Conservation (phyloP, 30 jellyfish, hydroid and myxozoan species). For the Aurelia aurita region DNA sequence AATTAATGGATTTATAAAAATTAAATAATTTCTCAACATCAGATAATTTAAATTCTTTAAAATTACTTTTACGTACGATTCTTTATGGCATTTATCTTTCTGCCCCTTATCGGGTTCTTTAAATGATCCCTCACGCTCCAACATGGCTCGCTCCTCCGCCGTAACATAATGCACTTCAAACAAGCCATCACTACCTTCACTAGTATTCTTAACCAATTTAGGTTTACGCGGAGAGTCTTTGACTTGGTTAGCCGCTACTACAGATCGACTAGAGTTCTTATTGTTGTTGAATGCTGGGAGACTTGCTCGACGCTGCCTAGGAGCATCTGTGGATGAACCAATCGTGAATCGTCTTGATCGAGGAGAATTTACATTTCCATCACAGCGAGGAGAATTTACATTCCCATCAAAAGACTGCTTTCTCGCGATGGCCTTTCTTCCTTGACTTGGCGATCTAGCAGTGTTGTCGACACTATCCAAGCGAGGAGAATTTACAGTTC, state of each 20-base stretch:
- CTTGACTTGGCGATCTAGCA: not conserved
- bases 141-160: not conserved
- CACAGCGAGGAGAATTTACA: too few relatives aligned
- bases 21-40: too few relatives aligned
- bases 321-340: constrained; percentile 17
- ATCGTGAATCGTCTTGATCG: constrained; percentile 1
- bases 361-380: too few relatives aligned
- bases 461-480: too few relatives aligned
- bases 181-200: not conserved
- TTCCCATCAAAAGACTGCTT: too few relatives aligned
- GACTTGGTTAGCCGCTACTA: not conserved
- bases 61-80: constrained; percentile 20
- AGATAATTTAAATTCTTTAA: not conserved
- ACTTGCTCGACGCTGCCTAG: constrained; percentile 20
- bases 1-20: too few relatives aligned
- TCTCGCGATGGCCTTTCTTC: not conserved
- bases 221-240: constrained; percentile 33
- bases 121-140: constrained; percentile 29
- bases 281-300: not conserved
- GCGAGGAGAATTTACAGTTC: too few relatives aligned
- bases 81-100: not conserved
- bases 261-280: not conserved
- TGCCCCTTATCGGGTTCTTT: constrained; percentile 10
- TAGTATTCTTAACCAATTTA: not conserved
- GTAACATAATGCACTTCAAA: constrained; percentile 35